Percentiles rank a stretch among this genome's conserved stretches.
Evolutionary conservation across 37 sponge, comb jelly and placozoan genomes (phyloP).

Genomic region (Mnemiopsis leidyi): DNA sequence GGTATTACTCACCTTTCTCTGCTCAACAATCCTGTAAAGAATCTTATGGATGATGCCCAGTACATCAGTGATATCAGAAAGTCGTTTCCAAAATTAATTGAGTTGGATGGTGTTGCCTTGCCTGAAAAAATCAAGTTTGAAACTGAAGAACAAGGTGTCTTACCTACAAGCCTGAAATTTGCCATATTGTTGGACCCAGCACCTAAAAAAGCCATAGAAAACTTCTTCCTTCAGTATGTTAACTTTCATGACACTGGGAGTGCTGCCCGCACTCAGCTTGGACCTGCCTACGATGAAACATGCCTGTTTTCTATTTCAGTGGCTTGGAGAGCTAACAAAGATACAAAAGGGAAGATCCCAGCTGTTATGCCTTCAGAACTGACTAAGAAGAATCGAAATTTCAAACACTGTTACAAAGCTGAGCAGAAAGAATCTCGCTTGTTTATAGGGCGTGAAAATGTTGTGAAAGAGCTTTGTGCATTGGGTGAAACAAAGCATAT

Average conservation of each 20-base stretch:
- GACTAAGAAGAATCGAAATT: slow-evolving; percentile 29
- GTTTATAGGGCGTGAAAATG: slow-evolving; percentile 39
- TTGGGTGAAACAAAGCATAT: slow-evolving; percentile 25
- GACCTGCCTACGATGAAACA: slow-evolving; percentile 42
- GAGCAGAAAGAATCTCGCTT: slow-evolving; percentile 42
- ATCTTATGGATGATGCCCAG: slow-evolving; percentile 56
- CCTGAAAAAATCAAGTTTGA: slow-evolving; percentile 56
- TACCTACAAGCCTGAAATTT: neutral
- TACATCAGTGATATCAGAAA: slow-evolving; percentile 3
- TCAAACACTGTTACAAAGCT: slow-evolving; percentile 22
- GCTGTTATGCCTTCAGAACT: slow-evolving; percentile 26
- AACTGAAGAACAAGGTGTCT: neutral
- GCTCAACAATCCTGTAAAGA: slow-evolving; percentile 35
- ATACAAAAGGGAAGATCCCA: neutral
- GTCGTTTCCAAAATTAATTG: slow-evolving; percentile 3
- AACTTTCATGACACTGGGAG: slow-evolving; percentile 30
- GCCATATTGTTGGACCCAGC: neutral
- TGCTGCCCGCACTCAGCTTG: neutral
- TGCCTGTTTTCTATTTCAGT: neutral
- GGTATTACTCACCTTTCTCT: slow-evolving; percentile 38
- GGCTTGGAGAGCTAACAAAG: neutral
- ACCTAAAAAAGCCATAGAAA: neutral
- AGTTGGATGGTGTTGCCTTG: neutral
- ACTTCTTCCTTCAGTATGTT: slow-evolving; percentile 20
- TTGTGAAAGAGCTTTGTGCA: slow-evolving; percentile 28